Evolutionary conservation across 1,140 invertebrate species (phyloP), one percentile per base, ranked within the genome.

Genomic region (Bursaphelenchus mucronatus): DNA sequence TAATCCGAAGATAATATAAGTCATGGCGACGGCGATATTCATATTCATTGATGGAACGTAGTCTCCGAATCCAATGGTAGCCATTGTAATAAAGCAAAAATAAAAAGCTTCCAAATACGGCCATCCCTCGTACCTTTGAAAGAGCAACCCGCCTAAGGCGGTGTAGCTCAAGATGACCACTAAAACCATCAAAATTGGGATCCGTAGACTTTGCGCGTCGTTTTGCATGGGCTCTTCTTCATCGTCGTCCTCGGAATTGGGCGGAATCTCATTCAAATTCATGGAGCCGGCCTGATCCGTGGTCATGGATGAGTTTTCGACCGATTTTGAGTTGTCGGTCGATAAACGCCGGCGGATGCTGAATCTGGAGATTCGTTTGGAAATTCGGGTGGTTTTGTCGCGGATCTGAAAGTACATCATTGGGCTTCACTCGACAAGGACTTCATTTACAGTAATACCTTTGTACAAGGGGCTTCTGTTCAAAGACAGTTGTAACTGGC

Each of bases 1-100:
- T 41, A 80, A 58, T 13, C 78, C 78, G 59, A 80, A 80, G 61
- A 80, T 81, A 30, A 80, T 80, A 64, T 80, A 80, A 11, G 74
- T 67, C 74, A 80, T 79, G 15, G 79, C 81, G 57, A 80, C 76
- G 50, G 79, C 78, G 49, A 79, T 76, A 51, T 81, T 81, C 13
- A 78, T 69, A 55, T 81, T 71, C 51, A 77, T 70, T 13, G 78
- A 78, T 3, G 78, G 78, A 3, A 81, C 79, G 49, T 80, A 75
- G 58, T 80, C 78, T 19, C 78, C 78, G 52, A 79, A 79, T 13
- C 79, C 78, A 43, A 80, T 71, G 43, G 78, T 80, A 54, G 78
- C 79, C 79, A 81, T 80, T 57, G 78, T 81, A 52, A 80, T 81
- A 61, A 80, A 80, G 57, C 78, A 80, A 54, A 80, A 80, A 61